These are phyloP conservation scores for Fragum sueziense DNA, from an alignment of 2,888 invertebrate genomes.

Conservation along the genomic window DNA sequence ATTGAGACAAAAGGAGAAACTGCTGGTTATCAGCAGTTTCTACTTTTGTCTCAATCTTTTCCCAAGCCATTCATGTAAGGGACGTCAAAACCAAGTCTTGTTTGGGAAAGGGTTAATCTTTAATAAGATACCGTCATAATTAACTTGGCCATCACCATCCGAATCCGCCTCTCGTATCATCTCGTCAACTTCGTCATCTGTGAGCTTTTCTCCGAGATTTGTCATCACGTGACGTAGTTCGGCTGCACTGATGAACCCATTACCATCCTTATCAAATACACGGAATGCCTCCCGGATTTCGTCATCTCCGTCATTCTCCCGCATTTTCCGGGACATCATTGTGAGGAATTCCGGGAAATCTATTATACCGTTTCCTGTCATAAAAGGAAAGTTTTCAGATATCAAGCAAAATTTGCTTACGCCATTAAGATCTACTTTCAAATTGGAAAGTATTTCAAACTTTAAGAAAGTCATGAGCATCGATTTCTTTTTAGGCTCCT, in stretches of 20 bases:
- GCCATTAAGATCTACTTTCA: too few relatives aligned
- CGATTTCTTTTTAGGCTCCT: too few relatives aligned
- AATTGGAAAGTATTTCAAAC: too few relatives aligned
- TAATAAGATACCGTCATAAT: constrained; percentile 5
- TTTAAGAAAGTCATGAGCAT: too few relatives aligned
- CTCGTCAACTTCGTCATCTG: constrained; percentile 21
- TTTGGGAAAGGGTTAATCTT: not conserved
- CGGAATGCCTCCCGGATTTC: constrained; percentile 16
- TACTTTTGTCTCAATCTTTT: too few relatives aligned
- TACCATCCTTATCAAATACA: constrained; percentile 15
- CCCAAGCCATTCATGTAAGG: too few relatives aligned
- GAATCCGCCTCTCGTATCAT: constrained; percentile 20
- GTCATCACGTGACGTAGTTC: constrained; percentile 25
- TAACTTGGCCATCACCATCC: constrained; percentile 10
- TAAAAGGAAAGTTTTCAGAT: too few relatives aligned
- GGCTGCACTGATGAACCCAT: constrained; percentile 16
- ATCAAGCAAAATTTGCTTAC: too few relatives aligned
- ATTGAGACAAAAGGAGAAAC: not conserved
- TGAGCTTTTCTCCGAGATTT: constrained; percentile 20
- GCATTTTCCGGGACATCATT: constrained; percentile 18
- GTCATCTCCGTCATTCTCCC: constrained; percentile 4
- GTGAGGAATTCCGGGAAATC: constrained; percentile 19
- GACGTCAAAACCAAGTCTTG: too few relatives aligned
- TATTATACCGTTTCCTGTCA: constrained; percentile 8
- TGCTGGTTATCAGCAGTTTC: too few relatives aligned